Percentiles rank a stretch among this genome's conserved stretches.
Evolutionary conservation across 2,797 vertebrate species (phyloP).

Genomic region (Pseudochromis fuscus): DNA sequence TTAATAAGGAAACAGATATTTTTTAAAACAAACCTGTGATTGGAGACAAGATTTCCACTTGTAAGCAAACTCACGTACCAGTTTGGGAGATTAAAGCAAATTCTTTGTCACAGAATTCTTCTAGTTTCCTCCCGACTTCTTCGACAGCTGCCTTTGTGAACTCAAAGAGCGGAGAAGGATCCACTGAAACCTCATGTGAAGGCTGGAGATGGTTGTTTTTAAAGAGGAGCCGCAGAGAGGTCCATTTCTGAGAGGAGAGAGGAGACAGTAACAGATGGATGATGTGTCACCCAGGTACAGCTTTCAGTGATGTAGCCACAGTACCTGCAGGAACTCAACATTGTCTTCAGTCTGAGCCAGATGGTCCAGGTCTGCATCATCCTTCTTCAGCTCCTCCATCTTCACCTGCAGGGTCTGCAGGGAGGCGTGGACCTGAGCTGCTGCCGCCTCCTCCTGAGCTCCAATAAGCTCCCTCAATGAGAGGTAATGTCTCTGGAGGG

Average conservation of each 20-base stretch:
- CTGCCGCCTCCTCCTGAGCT: constrained; percentile 27
- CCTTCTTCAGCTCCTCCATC: constrained; percentile 36
- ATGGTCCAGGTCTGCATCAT: constrained; percentile 40
- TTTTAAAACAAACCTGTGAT: neutral
- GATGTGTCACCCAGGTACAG: neutral
- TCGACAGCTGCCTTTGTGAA: constrained; percentile 41
- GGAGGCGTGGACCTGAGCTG: constrained; percentile 20
- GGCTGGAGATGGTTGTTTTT: constrained; percentile 1
- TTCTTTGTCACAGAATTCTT: constrained; percentile 56
- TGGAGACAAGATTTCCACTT: neutral
- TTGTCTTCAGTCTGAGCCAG: constrained; percentile 43
- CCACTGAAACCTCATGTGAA: neutral
- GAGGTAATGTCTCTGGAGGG: constrained; percentile 61
- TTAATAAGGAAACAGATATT: neutral
- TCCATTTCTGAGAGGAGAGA: constrained; percentile 55
- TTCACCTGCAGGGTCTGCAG: constrained; percentile 13
- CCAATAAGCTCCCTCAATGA: constrained; percentile 49
- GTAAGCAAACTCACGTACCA: constrained; percentile 38
- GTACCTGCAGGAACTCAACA: constrained; percentile 68
- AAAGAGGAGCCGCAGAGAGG: constrained; percentile 20
- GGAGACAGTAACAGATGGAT: neutral
- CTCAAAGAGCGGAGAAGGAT: constrained; percentile 37
- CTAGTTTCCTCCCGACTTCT: constrained; percentile 48
- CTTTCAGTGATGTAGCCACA: neutral
- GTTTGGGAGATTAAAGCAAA: constrained; percentile 41